A percentile compares a stretch with the other conserved stretches of the same genome.
These are phyloP conservation scores for Dyspetes luteomarginatus DNA, from an alignment of 2,888 invertebrate genomes.

Conservation along the genomic window DNA sequence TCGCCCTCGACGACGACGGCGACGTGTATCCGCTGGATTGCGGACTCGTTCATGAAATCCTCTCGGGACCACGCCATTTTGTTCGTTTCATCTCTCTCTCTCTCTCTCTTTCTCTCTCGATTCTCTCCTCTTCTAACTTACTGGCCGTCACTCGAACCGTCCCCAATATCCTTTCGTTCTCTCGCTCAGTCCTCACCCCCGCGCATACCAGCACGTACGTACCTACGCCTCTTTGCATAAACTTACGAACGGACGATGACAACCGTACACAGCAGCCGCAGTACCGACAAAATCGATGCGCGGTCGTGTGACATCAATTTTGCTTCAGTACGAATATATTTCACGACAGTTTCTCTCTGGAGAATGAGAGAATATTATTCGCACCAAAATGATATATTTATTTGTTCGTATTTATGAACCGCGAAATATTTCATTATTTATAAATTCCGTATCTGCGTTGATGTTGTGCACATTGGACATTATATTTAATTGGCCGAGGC, in stretches of 20 bases:
- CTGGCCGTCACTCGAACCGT: constrained; percentile 68
- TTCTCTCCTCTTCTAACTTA: constrained; percentile 40
- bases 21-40: constrained; percentile 81
- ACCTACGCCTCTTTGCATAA: constrained; percentile 76
- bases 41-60: constrained; percentile 79
- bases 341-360: neutral
- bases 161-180: constrained; percentile 70
- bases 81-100: constrained; percentile 66
- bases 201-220: constrained; percentile 29
- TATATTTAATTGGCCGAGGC: constrained; percentile 72
- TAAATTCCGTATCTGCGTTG: neutral
- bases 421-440: constrained; percentile 36
- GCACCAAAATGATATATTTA: constrained; percentile 20
- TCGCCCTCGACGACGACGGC: constrained; percentile 74
- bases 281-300: constrained; percentile 51
- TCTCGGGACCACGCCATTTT: constrained; percentile 81
- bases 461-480: constrained; percentile 10
- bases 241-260: constrained; percentile 77
- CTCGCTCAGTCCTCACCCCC: constrained; percentile 9
- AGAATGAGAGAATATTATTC: constrained; percentile 25
- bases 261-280: constrained; percentile 29
- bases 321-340: constrained; percentile 21
- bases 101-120: constrained; percentile 29
- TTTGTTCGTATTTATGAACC: neutral
- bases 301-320: constrained; percentile 52